Conservation (phyloP, 2,113 vertebrate species). For the Nerophis ophidion region DNA sequence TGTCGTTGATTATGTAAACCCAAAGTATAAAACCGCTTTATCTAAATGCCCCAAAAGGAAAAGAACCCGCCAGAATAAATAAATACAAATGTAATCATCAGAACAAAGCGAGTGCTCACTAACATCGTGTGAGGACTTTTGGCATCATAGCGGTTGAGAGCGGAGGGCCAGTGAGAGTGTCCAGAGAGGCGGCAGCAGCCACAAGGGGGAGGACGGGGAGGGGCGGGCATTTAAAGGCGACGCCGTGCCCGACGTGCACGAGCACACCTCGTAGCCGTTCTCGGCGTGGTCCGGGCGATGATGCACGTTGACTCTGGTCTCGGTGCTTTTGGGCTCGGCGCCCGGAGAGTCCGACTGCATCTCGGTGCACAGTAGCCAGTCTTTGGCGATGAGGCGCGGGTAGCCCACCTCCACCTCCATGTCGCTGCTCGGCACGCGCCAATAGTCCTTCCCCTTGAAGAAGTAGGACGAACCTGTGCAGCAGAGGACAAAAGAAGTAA, state of each 20-base stretch:
- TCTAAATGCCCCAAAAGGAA: not conserved
- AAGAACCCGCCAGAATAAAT: conserved; percentile 41
- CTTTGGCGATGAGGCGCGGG: conserved; percentile 80
- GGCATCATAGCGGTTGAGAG: conserved; percentile 65
- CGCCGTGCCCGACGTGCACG: conserved; percentile 77
- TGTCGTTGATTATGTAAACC: no score
- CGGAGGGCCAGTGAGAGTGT: conserved; percentile 47
- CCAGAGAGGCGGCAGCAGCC: conserved; percentile 60
- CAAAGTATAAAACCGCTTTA: not conserved
- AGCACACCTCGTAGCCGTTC: conserved; percentile 85
- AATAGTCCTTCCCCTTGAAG: conserved; percentile 92
- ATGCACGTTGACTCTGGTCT: conserved; percentile 65
- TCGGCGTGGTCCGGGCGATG: conserved; percentile 73
- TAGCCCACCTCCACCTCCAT: conserved; percentile 80
- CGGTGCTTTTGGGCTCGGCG: conserved; percentile 56
- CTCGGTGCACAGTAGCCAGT: conserved; percentile 90
- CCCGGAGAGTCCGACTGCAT: conserved; percentile 75
- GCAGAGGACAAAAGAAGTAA: not conserved
- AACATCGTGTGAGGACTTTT: conserved; percentile 20
- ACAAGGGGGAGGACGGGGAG: conserved; percentile 34
- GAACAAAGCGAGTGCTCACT: not conserved
- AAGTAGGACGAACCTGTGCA: conserved; percentile 86
- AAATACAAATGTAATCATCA: conserved; percentile 34
- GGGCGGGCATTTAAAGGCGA: conserved; percentile 16
- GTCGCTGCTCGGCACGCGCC: conserved; percentile 82